A percentile compares a stretch with the other conserved stretches of the same genome.
These are phyloP conservation scores for Smittia sp. DNA, from an alignment of 2,888 invertebrate species.

Conservation along the genomic window DNA sequence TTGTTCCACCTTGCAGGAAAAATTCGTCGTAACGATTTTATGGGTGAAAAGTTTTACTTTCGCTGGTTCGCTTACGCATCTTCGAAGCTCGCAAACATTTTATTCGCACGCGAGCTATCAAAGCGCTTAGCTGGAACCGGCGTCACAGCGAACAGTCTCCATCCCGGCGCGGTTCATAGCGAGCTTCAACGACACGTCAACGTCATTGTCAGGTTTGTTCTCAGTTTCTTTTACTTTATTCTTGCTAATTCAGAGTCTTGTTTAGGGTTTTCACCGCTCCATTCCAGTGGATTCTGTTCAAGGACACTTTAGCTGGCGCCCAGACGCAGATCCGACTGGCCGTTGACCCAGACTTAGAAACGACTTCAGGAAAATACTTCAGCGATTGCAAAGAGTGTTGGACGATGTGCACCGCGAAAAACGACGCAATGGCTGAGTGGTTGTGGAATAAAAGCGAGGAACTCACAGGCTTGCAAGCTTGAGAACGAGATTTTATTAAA, in stretches of 20 bases:
- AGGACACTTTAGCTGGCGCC: conserved; percentile 49
- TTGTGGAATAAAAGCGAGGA: conserved; percentile 37
- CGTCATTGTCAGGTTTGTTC: conserved; percentile 44
- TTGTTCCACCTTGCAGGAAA: conserved; percentile 65
- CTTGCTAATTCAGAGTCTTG: no score
- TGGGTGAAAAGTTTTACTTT: conserved; percentile 66
- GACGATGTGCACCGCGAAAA: conserved; percentile 56
- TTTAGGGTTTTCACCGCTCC: conserved; percentile 30
- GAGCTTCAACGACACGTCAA: conserved; percentile 68
- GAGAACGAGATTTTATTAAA: neutral
- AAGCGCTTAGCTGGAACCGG: conserved; percentile 60
- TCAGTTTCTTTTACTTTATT: no score
- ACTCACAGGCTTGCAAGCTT: conserved; percentile 11
- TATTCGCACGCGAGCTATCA: conserved; percentile 69
- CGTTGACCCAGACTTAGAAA: conserved; percentile 50
- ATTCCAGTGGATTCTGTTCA: conserved; percentile 46
- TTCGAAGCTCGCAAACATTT: conserved; percentile 75
- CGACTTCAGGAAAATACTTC: conserved; percentile 51
- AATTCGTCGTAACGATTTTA: conserved; percentile 68
- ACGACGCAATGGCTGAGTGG: conserved; percentile 51
- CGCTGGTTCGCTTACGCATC: conserved; percentile 66
- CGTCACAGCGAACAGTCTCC: conserved; percentile 67
- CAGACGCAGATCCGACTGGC: conserved; percentile 52
- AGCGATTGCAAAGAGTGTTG: conserved; percentile 59
- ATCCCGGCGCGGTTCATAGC: conserved; percentile 70